phyloP scores from a whole-genome alignment of 2,888 invertebrate genomes.

The Ichneumoninae sp. region DNA sequence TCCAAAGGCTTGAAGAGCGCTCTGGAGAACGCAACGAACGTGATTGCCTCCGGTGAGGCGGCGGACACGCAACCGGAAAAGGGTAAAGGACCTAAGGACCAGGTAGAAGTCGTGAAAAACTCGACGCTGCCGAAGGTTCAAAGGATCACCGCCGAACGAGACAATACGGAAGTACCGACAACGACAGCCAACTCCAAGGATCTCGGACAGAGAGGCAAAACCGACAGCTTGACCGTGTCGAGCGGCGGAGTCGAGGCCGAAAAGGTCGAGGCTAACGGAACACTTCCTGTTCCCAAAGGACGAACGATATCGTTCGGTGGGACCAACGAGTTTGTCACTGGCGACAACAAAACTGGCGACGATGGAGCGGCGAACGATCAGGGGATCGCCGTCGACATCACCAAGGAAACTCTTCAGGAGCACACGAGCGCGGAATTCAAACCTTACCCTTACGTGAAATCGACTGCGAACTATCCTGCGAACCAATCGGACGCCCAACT shows the following conservation, averaged over 20 bases:
- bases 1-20: slow-evolving; percentile 30
- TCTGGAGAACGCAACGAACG: slow-evolving; percentile 66
- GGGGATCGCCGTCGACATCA: slow-evolving; percentile 9
- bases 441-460: slow-evolving; percentile 75
- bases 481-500: slow-evolving; percentile 43
- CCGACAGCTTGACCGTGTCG: slow-evolving; percentile 9
- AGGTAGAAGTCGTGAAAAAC: slow-evolving; percentile 75
- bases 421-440: slow-evolving; percentile 62
- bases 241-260: background rate
- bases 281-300: slow-evolving; percentile 66
- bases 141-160: slow-evolving; percentile 12
- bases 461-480: slow-evolving; percentile 14
- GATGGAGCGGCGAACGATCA: slow-evolving; percentile 13
- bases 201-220: background rate
- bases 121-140: slow-evolving; percentile 66
- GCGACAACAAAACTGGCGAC: slow-evolving; percentile 51
- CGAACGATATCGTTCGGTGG: slow-evolving; percentile 75
- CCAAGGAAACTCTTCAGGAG: slow-evolving; percentile 38
- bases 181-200: background rate
- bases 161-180: background rate
- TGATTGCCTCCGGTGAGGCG: slow-evolving; percentile 58
- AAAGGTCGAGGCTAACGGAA: slow-evolving; percentile 27
- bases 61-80: slow-evolving; percentile 41
- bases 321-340: slow-evolving; percentile 69
- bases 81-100: slow-evolving; percentile 72